Evolutionary conservation across 2,888 invertebrate genomes (phyloP), one percentile per base, ranked within the genome.

Genomic region (Polietes domitor): DNA sequence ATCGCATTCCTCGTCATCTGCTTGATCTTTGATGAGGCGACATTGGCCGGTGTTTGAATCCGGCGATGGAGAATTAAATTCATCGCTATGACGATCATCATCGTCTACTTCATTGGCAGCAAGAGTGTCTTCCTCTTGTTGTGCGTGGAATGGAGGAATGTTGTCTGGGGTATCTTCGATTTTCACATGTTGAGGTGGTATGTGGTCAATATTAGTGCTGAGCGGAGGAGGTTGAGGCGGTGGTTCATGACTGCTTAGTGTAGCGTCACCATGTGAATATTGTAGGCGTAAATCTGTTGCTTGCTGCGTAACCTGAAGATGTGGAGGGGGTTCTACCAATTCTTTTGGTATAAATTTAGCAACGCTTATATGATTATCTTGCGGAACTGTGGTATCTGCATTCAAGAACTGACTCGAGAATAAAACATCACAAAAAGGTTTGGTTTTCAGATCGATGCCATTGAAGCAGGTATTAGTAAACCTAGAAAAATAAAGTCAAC

Each of bases 401-500:
- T 80, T 86, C 53, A 82, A 61, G 21, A 85, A 81, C 61, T 85
- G 85, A 21, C 89, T 89, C 0, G 89, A 87, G 72, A 90, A 90
- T 1, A 87, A 82, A 15, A 86, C 86, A 73, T 87, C 86, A 61
- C 80, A 81, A 53, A 83, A 85, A 2, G 85, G 77, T 50, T 87
- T 87, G 10, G 76, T 81, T 24, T 86, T 86, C 53, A 83, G 77
- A 21, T 85, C 80, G 4, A 89, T 89, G 61, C 88, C 88, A 63
- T 86, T 87, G 70, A 90, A 90, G 58, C 88, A 90, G 12, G 37
- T 89, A 24, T 88, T 89, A 10, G 89, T 73, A 21, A 88, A 86
- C 87, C 87, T 87, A 19, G n/a, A 61, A 12, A n/a, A 50, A 4
- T 15, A n/a, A 17, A 50, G 15, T 50, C 32, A 77, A 47, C 3